Conservation (phyloP, 1,140 invertebrate species). For the Drosophila bipectinata region DNA sequence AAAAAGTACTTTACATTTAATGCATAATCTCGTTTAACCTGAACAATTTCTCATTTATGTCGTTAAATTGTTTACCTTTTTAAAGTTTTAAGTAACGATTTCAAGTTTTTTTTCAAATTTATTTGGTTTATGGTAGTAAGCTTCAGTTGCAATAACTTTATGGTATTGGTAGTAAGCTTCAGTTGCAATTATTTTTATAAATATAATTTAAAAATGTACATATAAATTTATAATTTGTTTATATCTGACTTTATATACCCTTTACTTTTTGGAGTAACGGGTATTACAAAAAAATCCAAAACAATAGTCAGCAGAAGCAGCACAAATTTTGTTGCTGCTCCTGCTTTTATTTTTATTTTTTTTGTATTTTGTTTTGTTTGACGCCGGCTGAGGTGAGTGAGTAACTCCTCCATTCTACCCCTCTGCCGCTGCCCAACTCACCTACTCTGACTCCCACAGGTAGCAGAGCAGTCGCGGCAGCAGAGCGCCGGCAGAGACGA, state of each 20-base stretch:
- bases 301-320: conserved; percentile 20
- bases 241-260: not conserved
- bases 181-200: too few relatives aligned
- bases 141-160: too few relatives aligned
- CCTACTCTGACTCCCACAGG: not conserved
- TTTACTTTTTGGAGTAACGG: not conserved
- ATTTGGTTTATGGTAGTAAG: too few relatives aligned
- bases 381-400: conserved; percentile 43
- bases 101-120: too few relatives aligned
- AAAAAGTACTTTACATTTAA: too few relatives aligned
- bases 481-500: conserved; percentile 39
- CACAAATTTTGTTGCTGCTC: not conserved
- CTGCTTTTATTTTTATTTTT: not conserved
- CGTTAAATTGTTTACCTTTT: too few relatives aligned
- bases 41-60: too few relatives aligned
- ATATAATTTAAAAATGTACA: too few relatives aligned
- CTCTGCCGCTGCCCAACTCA: not conserved
- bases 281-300: conserved; percentile 11
- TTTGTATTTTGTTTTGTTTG: conserved; percentile 5
- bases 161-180: too few relatives aligned
- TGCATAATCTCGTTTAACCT: too few relatives aligned
- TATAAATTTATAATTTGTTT: too few relatives aligned
- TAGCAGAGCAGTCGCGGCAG: conserved; percentile 24
- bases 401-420: conserved; percentile 39
- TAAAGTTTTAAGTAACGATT: too few relatives aligned